Base-by-base conservation (phyloP, 37 sponge, comb jelly and placozoan genomes). In the Chondrosia reniformis region DNA sequence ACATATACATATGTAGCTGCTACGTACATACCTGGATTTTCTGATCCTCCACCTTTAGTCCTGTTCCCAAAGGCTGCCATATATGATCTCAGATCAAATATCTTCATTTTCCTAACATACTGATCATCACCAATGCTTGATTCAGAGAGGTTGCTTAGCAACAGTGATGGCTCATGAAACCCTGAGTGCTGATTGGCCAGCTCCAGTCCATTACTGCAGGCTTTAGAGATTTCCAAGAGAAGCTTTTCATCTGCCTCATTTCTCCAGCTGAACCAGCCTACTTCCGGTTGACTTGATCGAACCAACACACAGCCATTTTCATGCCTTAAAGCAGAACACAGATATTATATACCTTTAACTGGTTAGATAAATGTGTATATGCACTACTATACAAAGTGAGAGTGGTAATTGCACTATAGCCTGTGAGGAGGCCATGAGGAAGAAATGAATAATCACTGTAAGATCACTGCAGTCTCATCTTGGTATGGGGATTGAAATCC, bases 41-140 rank as follows among this genome's bases (percentile, higher is more conserved):
- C 95, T 55, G 80, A 78, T 17, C 95, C 95, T 39, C 97, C 97
- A 6, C 97, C 94, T 63, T 90, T 93, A 17, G 89, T 89, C 46
- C 89, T 81, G 86, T 96, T 96, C 19, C 88, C 97, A 27, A 96
- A 78, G n/a, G 85, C 83, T 22, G 94, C 94, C 12, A 91, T 79
- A 65, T 96, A 96, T 0, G 91, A 78, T 33, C 96, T 32, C 56
- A 87, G 55, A 46, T 96, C 97, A 37, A 96, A 45, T 38, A 96
- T 76, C n/a, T 84, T 61, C 17, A 95, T 63, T 30, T 41, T 41
- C 27, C 25, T 59, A 37, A 31, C 4, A 55, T 10, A n/a, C 12
- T 22, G 33, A 21, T 54, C 32, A 34, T 32, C 2, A 40, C 32
- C 37, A 9, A 45, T 19, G 19, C 6, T 28, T 30, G 37, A 44